phyloP scores from a whole-genome alignment of 2,888 invertebrate genomes.

The Andrena trimmerana region DNA sequence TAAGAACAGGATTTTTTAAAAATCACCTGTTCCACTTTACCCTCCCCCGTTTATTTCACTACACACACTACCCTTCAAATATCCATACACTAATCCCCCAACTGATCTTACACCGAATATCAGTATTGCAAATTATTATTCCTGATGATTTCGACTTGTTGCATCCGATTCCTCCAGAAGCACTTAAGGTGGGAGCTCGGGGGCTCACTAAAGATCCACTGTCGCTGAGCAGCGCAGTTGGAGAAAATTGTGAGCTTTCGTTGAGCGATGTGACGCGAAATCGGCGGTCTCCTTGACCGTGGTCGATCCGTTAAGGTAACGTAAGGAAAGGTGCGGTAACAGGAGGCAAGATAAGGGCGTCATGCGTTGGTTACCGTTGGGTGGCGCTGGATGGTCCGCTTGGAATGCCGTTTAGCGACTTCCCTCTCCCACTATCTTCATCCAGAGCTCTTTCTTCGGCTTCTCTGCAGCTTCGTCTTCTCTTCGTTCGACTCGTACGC shows the following conservation, averaged over 20 bases:
- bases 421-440: slow-evolving; percentile 79
- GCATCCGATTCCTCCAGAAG: too few species aligned
- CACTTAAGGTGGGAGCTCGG: too few species aligned
- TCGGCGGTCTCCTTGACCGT: slow-evolving; percentile 57
- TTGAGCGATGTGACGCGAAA: slow-evolving; percentile 20
- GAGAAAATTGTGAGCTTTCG: not conserved
- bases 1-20: too few species aligned
- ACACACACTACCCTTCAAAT: too few species aligned
- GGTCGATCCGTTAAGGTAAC: slow-evolving; percentile 69
- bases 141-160: not conserved
- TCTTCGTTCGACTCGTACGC: slow-evolving; percentile 40
- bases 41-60: too few species aligned
- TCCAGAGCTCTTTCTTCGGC: slow-evolving; percentile 64
- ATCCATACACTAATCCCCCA: too few species aligned
- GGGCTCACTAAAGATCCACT: too few species aligned
- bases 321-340: slow-evolving; percentile 72
- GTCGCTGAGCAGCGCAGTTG: not conserved
- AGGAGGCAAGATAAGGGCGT: slow-evolving; percentile 79
- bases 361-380: slow-evolving; percentile 84
- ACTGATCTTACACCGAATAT: not conserved
- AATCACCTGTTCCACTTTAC: too few species aligned
- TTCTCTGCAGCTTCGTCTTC: slow-evolving; percentile 46
- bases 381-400: slow-evolving; percentile 82
- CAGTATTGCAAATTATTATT: not conserved
- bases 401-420: slow-evolving; percentile 85